phyloP scores from a whole-genome alignment of 30 jellyfish, hydroid and myxozoan species.

The Aurelia sp. region DNA sequence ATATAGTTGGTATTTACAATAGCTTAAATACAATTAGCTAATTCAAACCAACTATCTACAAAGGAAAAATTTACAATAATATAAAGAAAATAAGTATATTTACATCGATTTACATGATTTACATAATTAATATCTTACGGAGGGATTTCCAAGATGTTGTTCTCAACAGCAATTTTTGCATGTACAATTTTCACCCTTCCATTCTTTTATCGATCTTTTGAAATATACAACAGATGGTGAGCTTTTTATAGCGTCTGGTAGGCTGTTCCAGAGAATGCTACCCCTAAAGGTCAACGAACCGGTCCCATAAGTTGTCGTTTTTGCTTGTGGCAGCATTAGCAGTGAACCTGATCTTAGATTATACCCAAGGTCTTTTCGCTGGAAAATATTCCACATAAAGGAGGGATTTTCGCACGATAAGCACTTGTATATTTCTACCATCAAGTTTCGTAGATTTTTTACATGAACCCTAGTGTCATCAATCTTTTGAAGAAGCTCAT shows the following conservation, averaged over 20 bases:
- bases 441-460: conserved; percentile 38
- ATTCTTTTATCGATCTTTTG: conserved; percentile 32
- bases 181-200: conserved; percentile 59
- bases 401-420: conserved; percentile 30
- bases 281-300: conserved; percentile 12
- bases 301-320: too few species aligned
- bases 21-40: neutral
- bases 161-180: conserved; percentile 36
- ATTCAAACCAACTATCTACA: conserved; percentile 13
- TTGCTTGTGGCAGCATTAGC: neutral
- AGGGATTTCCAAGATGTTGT: neutral
- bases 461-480: conserved; percentile 32
- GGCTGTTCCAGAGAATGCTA: conserved; percentile 51
- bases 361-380: conserved; percentile 13
- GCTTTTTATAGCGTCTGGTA: conserved; percentile 29
- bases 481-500: conserved; percentile 26
- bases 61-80: conserved; percentile 4
- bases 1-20: too few species aligned
- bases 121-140: neutral
- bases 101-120: neutral
- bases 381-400: conserved; percentile 36
- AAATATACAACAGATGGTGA: conserved; percentile 5
- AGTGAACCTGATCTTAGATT: conserved; percentile 29
- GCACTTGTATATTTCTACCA: conserved; percentile 33
- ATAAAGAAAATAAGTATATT: neutral